Base-by-base conservation (phyloP, 1,140 invertebrate species). In the Drosophila varians region DNA sequence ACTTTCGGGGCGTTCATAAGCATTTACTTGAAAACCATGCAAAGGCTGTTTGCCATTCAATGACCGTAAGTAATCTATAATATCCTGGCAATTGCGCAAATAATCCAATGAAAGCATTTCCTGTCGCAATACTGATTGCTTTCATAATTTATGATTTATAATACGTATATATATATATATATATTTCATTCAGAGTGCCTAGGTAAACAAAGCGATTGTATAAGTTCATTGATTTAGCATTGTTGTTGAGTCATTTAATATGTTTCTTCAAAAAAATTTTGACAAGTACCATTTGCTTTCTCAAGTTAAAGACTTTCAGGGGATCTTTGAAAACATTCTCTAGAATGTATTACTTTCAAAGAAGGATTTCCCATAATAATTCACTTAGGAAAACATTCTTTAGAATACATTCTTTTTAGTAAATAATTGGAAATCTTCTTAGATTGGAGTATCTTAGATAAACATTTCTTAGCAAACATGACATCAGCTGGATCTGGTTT, bases 1-100 rank as follows among this genome's bases (percentile, higher is more conserved):
- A 90, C 74, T 96, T 96, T 90, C 93, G 95, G 58, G 95, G 95
- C 31, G 92, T 96, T n/a, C 95, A 95, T 69, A 96, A 95, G 89
- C 94, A 95, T 77, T 93, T 94, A 80, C 89, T 96, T 25, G 94
- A 95, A 69, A 92, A 93, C 69, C 95, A 94, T 90, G 95, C 94
- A 0, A 94, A 93, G 75, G 91, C 94, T 53, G 92, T 95, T 71
- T 93, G 96, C 56, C 94, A 94, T 83, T 93, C 93, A 46, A 96
- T 96, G 95, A 96, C 95, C 83, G 95, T 96, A 92, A 93, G 94
- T 94, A 68, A 21, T 21, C 2, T 6, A 14, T 8, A 21, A 31
- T 8, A 25, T 16, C 21, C 16, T 7, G 23, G 34, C 64, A 19
- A 4, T 19, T 18, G 6, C 8, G 14, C 18, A 4, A n/a, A 12